Base-by-base conservation (phyloP, 2,888 invertebrate species). In the Lasius platythorax region DNA sequence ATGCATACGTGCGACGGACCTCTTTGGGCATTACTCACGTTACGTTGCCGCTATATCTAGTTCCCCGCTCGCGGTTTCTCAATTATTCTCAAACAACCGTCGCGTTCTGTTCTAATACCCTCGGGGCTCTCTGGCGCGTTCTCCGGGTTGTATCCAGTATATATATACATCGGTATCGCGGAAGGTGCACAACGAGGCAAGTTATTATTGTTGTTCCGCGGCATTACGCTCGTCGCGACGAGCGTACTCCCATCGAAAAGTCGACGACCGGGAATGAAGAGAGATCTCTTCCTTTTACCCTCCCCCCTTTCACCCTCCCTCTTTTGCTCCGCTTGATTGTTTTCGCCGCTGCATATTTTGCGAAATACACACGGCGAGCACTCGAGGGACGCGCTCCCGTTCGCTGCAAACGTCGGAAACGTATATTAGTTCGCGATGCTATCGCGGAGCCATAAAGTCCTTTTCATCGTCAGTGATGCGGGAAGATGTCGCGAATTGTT, bases 41-140 rank as follows among this genome's bases (percentile, higher is more conserved):
- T 88, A 83, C 86, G 73, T 75, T 68, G 83, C 74, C 46, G 56
- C 81, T 87, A 89, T 87, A 89, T 88, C 89, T 78, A 53, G 76
- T 63, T 70, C 64, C 78, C 56, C 56, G 37, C 83, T 56, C 74
- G 83, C 85, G 84, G 88, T 87, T 92, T 91, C 91, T 90, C 91
- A 92, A 93, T 93, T 93, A 93, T 93, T 92, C 92, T 91, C 91
- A 91, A 92, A 92, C 93, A 92, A 92, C 90, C 88, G 83, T 83
- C 88, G 75, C 89, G 88, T 91, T 88, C 88, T 89, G 90, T 92
- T 91, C 90, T 89, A 89, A 91, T 89, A 89, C 90, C 92, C 85
- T 72, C 83, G 86, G 88, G 90, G 86, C 79, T 85, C 79, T 85
- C 82, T 64, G 87, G 82, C 79, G 82, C 79, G 84, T 81, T 79